Evolutionary conservation across 2,797 vertebrate genomes (phyloP).

Genomic region (Molossus molossus): DNA sequence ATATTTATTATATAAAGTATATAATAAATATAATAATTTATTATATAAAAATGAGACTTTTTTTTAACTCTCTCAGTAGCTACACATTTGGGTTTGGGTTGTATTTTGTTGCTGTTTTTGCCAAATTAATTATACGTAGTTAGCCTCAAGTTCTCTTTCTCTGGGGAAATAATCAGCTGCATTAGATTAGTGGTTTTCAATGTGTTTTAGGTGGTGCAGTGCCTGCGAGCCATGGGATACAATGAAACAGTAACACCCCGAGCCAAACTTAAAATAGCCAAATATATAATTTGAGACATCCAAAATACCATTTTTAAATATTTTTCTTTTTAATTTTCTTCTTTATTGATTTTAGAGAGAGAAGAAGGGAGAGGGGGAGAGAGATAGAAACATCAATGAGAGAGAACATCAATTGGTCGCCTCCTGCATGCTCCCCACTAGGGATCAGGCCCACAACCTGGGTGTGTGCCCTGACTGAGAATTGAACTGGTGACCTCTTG

Average conservation of each 20-base stretch:
- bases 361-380: no score
- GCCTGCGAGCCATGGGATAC: neutral
- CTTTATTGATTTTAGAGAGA: no score
- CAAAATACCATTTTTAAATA: neutral
- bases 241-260: constrained; percentile 51
- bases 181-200: constrained; percentile 30
- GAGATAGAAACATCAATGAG: no score
- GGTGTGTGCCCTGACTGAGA: no score
- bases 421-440: no score
- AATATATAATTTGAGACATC: neutral
- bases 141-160: neutral
- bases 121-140: constrained; percentile 10
- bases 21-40: neutral
- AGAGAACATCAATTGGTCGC: no score
- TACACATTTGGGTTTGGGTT: neutral
- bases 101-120: neutral
- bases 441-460: no score
- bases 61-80: neutral
- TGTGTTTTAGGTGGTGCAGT: neutral
- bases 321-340: no score
- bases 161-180: neutral
- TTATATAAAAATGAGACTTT: constrained; percentile 10
- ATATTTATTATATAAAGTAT: constrained; percentile 25
- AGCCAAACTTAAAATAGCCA: constrained; percentile 46
- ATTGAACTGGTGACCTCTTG: no score